These are phyloP conservation scores for Prochilodus magdalenae DNA, from an alignment of 2,113 vertebrate genomes.

Conservation along the genomic window DNA sequence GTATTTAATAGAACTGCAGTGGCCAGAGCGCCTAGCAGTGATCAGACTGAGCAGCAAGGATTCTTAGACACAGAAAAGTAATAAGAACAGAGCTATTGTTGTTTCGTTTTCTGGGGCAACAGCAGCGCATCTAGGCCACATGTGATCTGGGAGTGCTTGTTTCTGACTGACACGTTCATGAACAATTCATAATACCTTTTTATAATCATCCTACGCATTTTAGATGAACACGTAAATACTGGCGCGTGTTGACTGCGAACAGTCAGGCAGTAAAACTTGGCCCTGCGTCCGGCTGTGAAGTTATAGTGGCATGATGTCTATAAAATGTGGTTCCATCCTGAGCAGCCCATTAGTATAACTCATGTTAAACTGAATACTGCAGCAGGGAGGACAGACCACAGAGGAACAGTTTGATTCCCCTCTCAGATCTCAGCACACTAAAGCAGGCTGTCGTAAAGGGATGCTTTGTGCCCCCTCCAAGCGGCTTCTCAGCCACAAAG, in stretches of 20 bases:
- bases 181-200: neutral
- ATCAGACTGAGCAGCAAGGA: constrained; percentile 21
- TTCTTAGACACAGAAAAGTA: constrained; percentile 24
- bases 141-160: neutral
- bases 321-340: neutral
- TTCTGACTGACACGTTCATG: neutral
- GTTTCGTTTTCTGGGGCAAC: neutral
- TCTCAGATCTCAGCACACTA: neutral
- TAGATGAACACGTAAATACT: neutral
- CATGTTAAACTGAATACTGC: neutral
- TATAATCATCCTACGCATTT: neutral
- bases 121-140: neutral
- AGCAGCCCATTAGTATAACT: neutral
- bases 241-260: neutral
- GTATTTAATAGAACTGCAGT: neutral
- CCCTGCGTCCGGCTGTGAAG: neutral
- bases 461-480: neutral
- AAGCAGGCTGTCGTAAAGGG: neutral
- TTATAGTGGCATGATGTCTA: constrained; percentile 1
- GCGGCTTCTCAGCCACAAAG: neutral
- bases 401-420: neutral
- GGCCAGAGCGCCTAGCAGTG: neutral
- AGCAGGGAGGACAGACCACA: neutral
- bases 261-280: neutral
- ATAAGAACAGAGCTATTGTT: constrained; percentile 25